Evolutionary conservation across 2,888 invertebrate genomes (phyloP), one percentile per base, ranked within the genome.

Genomic region (Eucera pruinosa): DNA sequence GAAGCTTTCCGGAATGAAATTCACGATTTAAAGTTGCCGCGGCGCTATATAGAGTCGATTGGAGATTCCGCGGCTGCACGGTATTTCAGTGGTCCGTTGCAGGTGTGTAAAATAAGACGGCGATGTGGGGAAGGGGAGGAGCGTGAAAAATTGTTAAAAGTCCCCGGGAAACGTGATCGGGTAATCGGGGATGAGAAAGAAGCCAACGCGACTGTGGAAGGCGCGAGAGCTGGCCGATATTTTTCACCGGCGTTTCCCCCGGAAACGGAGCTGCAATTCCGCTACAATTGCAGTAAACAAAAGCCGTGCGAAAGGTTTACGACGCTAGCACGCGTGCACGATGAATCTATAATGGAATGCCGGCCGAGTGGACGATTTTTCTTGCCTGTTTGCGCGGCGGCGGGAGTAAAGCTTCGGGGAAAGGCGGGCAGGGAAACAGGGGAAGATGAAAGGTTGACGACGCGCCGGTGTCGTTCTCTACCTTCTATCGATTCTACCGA

Each of bases 401-500:
- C 9, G 30, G 4, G 33, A 3, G 33, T 33, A 33, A 30, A 48
- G n/a, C n/a, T n/a, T n/a, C n/a, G n/a, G n/a, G 7, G 18, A 18
- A 20, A 9, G 13, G 39, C 11, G 3, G 18, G 23, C 1, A 36
- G 45, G 30, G 25, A 48, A 23, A 20, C 15, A 13, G 48, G 20
- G 76, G 47, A 41, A 13, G 58, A 60, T 25, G 66, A 57, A 72
- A 62, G 58, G 43, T 52, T 3, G 72, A 75, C 73, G 68, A 57
- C 62, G 64, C 61, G 47, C 41, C 45, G 20, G 9, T 30, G 45
- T 39, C 50, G 73, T 58, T 61, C 54, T 47, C 67, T 73, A 73
- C 61, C 48, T 30, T 67, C 48, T 86, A 86, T 85, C 57, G 85
- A 85, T 85, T 81, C 58, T 66, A n/a, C 52, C 54, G 47, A 64